phyloP scores from a whole-genome alignment of 2,797 vertebrate genomes.

The Galaxias olidus region DNA sequence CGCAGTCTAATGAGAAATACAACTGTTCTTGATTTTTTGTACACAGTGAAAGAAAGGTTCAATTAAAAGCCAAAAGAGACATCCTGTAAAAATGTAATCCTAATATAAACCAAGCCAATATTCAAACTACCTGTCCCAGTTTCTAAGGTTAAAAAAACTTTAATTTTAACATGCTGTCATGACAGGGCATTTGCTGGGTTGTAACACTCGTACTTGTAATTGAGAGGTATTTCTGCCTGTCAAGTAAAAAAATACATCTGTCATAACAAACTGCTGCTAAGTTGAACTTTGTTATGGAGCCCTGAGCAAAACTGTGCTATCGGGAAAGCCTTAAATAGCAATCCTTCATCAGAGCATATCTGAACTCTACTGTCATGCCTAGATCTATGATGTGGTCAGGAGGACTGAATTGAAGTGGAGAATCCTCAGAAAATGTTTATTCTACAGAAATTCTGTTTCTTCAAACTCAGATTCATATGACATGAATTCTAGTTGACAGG shows the following conservation, averaged over 20 bases:
- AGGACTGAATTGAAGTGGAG: too few relatives aligned
- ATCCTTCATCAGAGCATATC: conserved; percentile 59
- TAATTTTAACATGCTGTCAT: conserved; percentile 71
- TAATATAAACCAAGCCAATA: conserved; percentile 54
- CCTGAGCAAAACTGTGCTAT: conserved; percentile 47
- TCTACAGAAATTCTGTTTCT: neutral
- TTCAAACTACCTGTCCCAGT: conserved; percentile 71
- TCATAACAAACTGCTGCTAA: conserved; percentile 61
- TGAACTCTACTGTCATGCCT: conserved; percentile 58
- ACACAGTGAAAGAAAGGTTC: too few relatives aligned
- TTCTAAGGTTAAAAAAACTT: conserved; percentile 70
- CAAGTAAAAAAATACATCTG: conserved; percentile 65
- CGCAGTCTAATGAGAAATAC: conserved; percentile 52
- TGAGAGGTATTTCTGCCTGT: conserved; percentile 70
- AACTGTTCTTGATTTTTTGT: too few relatives aligned
- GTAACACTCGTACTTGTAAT: conserved; percentile 61
- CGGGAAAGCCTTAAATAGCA: conserved; percentile 44
- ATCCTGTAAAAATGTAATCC: conserved; percentile 58
- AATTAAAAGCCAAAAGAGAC: too few relatives aligned
- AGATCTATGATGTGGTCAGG: conserved; percentile 27
- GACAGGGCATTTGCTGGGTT: conserved; percentile 46
- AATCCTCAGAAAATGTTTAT: too few relatives aligned
- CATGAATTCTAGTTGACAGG: too few relatives aligned
- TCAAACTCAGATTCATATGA: too few relatives aligned
- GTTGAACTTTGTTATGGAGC: conserved; percentile 66